phyloP scores from a whole-genome alignment of 2,113 vertebrate species.

The Zapornia atra region DNA sequence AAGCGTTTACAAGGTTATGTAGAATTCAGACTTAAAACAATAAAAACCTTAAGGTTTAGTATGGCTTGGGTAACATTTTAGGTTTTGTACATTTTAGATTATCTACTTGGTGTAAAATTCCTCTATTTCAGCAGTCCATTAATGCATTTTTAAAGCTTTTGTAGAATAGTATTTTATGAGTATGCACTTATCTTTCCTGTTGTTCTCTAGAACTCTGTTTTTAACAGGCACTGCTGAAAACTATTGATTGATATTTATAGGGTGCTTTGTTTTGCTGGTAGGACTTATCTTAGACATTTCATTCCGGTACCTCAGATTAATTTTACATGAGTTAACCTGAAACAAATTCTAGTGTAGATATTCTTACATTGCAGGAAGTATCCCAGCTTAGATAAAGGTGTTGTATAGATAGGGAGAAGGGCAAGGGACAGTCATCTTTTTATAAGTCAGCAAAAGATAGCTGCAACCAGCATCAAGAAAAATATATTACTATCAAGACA shows the following conservation, averaged over 20 bases:
- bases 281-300: background rate
- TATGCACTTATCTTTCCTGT: background rate
- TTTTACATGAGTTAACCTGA: constrained; percentile 4
- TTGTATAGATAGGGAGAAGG: constrained; percentile 3
- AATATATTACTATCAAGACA: background rate
- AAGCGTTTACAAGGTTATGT: background rate
- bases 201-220: background rate
- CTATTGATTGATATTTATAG: constrained; percentile 7
- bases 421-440: background rate
- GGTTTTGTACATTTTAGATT: background rate
- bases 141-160: background rate
- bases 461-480: background rate
- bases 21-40: background rate
- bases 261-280: constrained; percentile 5
- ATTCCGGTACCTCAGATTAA: background rate
- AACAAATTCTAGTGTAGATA: background rate
- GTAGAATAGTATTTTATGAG: background rate
- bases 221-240: background rate
- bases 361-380: background rate
- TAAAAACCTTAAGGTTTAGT: background rate
- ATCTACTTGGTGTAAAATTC: background rate
- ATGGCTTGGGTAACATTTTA: background rate
- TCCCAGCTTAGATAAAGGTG: background rate
- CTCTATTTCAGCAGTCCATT: background rate
- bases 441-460: constrained; percentile 2